Evolutionary conservation across 1,140 invertebrate species (phyloP).

Genomic region (Drosophila novamexicana): DNA sequence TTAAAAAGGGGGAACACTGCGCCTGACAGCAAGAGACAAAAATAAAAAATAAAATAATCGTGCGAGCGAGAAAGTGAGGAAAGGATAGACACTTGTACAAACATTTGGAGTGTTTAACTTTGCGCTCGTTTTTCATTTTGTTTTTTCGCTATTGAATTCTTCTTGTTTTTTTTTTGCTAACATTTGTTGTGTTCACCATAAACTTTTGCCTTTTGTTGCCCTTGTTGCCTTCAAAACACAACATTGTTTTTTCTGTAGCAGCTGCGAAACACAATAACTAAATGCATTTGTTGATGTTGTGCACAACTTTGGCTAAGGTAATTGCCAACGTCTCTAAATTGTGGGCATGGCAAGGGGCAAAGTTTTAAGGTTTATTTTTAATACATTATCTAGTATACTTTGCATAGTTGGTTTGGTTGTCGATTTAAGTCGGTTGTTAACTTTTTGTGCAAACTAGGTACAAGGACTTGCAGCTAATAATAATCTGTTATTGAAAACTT

Average conservation of each 20-base stretch:
- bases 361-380: background rate
- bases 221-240: slow-evolving; percentile 13
- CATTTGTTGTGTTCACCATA: slow-evolving; percentile 33
- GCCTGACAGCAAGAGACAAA: slow-evolving; percentile 2
- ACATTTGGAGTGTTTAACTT: slow-evolving; percentile 51
- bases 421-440: background rate
- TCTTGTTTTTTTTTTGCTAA: slow-evolving; percentile 23
- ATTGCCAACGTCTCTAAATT: slow-evolving; percentile 53
- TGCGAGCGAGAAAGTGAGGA: background rate
- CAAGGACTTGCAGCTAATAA: too few relatives aligned
- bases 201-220: slow-evolving; percentile 60
- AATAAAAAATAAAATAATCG: background rate
- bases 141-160: slow-evolving; percentile 38
- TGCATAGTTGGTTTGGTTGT: background rate
- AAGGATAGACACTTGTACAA: slow-evolving; percentile 32
- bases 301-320: slow-evolving; percentile 60
- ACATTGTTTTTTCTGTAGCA: slow-evolving; percentile 46
- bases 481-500: too few relatives aligned
- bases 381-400: too few relatives aligned
- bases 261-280: slow-evolving; percentile 22
- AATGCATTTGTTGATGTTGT: slow-evolving; percentile 55
- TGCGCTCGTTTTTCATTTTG: slow-evolving; percentile 28
- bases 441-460: background rate
- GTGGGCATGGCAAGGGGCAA: slow-evolving; percentile 11
- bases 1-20: slow-evolving; percentile 6